phyloP scores from a whole-genome alignment of 2,113 vertebrate species.

The Haemorhous mexicanus region DNA sequence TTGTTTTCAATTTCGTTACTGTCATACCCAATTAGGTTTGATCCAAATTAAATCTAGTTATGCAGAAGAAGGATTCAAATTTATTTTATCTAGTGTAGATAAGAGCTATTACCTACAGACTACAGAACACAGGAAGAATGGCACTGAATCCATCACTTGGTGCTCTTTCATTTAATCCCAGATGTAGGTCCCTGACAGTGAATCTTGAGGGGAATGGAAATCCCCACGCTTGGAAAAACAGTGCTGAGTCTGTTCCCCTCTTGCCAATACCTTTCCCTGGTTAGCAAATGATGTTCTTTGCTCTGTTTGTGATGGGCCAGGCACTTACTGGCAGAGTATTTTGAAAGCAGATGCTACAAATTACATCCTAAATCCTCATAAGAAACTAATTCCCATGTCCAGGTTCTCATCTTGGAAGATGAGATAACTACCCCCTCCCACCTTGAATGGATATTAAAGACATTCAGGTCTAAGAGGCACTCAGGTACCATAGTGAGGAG shows the following conservation, averaged over 20 bases:
- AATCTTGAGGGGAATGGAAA: not conserved
- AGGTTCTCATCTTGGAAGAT: not conserved
- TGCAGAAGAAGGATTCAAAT: not conserved
- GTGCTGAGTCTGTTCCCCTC: not conserved
- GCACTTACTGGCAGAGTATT: not conserved
- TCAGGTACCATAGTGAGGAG: not conserved
- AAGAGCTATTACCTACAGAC: not conserved
- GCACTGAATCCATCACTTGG: not conserved
- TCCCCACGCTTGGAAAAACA: not conserved
- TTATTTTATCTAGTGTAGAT: not conserved
- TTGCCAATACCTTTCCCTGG: not conserved
- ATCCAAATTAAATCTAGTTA: constrained; percentile 2
- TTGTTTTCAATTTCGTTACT: constrained; percentile 11
- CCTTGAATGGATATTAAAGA: not conserved
- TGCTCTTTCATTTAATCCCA: not conserved
- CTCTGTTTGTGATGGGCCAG: not conserved
- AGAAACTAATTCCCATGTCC: not conserved
- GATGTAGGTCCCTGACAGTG: not conserved
- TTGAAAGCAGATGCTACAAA: not conserved
- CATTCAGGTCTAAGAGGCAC: not conserved
- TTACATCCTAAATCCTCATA: not conserved
- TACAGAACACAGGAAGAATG: not conserved
- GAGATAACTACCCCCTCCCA: not conserved
- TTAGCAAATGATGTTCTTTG: not conserved
- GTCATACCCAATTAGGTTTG: not conserved